These are phyloP conservation scores for Tauraco hartlaubi DNA, from an alignment of 2,797 vertebrate species.

Conservation along the genomic window DNA sequence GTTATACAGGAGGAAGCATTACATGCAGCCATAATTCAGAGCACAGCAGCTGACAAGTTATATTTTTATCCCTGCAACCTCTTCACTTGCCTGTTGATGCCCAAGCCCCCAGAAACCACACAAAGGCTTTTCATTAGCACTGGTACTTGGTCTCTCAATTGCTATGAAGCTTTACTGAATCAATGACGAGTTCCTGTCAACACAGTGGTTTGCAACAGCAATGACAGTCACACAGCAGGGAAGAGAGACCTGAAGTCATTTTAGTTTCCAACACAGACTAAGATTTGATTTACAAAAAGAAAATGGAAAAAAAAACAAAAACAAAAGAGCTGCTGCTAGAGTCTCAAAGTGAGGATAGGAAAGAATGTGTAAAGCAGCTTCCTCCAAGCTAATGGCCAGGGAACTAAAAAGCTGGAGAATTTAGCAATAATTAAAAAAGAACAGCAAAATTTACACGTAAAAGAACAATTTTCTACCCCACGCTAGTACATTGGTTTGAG, in stretches of 20 bases:
- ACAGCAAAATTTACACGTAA: not conserved
- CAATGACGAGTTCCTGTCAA: not conserved
- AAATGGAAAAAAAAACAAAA: too few relatives aligned
- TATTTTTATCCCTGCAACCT: conserved; percentile 4
- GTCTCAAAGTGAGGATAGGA: not conserved
- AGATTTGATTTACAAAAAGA: not conserved
- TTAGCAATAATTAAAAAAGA: not conserved
- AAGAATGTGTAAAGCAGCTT: not conserved
- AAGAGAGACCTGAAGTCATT: not conserved
- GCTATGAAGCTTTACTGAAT: not conserved
- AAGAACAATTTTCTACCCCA: not conserved
- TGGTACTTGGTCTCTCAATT: not conserved
- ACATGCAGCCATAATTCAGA: not conserved
- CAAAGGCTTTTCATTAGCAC: not conserved
- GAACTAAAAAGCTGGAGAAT: not conserved
- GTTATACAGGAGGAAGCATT: not conserved
- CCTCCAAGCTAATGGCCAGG: not conserved
- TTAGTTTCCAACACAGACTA: not conserved
- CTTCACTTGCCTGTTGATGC: not conserved
- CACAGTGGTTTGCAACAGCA: not conserved
- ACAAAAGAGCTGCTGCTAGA: not conserved
- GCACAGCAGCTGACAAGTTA: not conserved
- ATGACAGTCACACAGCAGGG: not conserved
- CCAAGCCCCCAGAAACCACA: not conserved
- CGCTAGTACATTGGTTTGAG: not conserved